phyloP scores from a whole-genome alignment of 30 jellyfish, hydroid and myxozoan genomes.

The Pseudorhiza aurosa region DNA sequence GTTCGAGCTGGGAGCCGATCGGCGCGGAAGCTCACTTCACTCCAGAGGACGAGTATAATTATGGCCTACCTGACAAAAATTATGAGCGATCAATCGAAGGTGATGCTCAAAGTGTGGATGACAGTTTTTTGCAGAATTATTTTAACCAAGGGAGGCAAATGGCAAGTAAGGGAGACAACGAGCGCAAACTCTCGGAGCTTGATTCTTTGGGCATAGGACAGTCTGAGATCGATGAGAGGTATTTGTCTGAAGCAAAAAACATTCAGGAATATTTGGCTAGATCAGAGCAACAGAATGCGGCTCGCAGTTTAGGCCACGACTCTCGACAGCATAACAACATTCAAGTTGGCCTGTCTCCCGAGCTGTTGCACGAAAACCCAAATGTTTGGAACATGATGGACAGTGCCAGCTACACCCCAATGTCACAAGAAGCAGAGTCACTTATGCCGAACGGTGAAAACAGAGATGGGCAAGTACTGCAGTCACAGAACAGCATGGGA shows the following conservation, averaged over 20 bases:
- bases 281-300: constrained; percentile 8
- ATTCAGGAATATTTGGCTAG: constrained; percentile 52
- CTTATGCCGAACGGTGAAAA: constrained; percentile 23
- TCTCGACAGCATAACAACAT: constrained; percentile 50
- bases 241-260: constrained; percentile 51
- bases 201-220: constrained; percentile 69
- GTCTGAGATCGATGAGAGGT: constrained; percentile 43
- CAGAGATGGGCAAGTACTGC: constrained; percentile 60
- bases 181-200: constrained; percentile 7
- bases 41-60: constrained; percentile 33
- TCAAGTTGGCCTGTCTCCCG: constrained; percentile 61
- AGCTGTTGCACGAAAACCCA: constrained; percentile 51
- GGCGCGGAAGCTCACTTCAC: constrained; percentile 42
- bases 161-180: background rate
- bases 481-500: constrained; percentile 70
- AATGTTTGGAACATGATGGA: constrained; percentile 65
- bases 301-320: constrained; percentile 52
- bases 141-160: constrained; percentile 38
- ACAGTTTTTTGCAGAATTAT: constrained; percentile 34
- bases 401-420: constrained; percentile 65
- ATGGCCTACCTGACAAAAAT: constrained; percentile 70
- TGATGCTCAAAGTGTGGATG: constrained; percentile 61
- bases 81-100: constrained; percentile 64
- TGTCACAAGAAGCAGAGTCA: constrained; percentile 54
- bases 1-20: constrained; percentile 75